phyloP scores from a whole-genome alignment of 2,888 invertebrate genomes.

The Dryococelus australis region DNA sequence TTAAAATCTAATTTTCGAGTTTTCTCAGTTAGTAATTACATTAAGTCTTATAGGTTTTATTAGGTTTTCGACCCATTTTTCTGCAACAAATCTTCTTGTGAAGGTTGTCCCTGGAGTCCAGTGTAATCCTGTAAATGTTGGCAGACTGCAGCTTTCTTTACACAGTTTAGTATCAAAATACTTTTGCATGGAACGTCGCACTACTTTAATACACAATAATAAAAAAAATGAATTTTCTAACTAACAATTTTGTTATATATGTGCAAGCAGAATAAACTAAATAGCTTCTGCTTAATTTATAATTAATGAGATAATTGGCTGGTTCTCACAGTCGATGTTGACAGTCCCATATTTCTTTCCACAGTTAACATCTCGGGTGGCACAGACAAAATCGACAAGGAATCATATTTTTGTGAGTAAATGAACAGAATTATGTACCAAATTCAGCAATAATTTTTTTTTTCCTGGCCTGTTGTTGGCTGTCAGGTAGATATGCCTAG shows the following conservation, averaged over 20 bases:
- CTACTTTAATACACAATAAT: no score
- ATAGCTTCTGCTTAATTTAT: background rate
- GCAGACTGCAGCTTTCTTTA: no score
- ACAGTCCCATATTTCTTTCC: conserved; percentile 52
- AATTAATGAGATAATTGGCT: conserved; percentile 12
- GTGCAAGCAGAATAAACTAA: background rate
- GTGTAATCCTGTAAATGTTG: no score
- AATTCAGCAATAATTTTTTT: background rate
- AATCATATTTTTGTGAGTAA: conserved; percentile 68
- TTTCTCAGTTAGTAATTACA: no score
- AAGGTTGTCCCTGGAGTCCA: no score
- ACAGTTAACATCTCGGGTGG: conserved; percentile 63
- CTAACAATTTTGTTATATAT: background rate
- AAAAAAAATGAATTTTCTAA: no score
- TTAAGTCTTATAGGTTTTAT: no score
- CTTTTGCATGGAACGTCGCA: no score
- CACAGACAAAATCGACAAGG: conserved; percentile 64
- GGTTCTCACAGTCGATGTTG: background rate
- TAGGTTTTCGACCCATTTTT: no score
- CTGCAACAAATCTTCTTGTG: no score
- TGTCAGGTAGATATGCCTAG: background rate
- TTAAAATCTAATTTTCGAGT: no score
- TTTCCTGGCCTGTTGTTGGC: background rate
- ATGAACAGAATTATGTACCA: conserved; percentile 36
- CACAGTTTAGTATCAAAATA: no score